Evolutionary conservation across 1,140 invertebrate genomes (phyloP).

Genomic region (Drosophila nigromelanica): DNA sequence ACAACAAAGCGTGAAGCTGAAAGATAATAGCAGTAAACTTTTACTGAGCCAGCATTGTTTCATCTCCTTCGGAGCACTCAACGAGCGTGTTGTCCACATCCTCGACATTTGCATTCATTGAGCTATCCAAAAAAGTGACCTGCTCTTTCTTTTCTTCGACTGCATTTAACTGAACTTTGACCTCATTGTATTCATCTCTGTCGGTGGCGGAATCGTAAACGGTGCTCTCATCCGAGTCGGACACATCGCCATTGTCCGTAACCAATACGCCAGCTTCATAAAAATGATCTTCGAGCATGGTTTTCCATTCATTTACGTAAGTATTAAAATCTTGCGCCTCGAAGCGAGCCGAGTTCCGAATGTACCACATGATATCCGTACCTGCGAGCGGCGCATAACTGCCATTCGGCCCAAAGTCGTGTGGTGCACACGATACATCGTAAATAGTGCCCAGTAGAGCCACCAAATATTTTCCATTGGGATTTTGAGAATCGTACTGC

Average conservation of each 20-base stretch:
- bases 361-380: slow-evolving; percentile 25
- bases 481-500: slow-evolving; percentile 16
- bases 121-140: not conserved
- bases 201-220: slow-evolving; percentile 2
- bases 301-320: slow-evolving; percentile 20
- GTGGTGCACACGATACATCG: slow-evolving; percentile 45
- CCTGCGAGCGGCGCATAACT: slow-evolving; percentile 16
- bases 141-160: not conserved
- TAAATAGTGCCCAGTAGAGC: slow-evolving; percentile 38
- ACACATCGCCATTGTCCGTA: not conserved
- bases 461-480: slow-evolving; percentile 32
- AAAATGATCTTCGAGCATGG: slow-evolving; percentile 48
- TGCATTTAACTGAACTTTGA: not conserved
- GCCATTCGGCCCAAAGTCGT: slow-evolving; percentile 52
- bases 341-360: not conserved
- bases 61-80: not conserved
- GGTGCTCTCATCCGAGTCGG: not conserved
- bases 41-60: not conserved
- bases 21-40: not conserved
- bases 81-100: not conserved
- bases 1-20: no score
- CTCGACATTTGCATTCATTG: not conserved
- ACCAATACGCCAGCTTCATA: slow-evolving; percentile 29
- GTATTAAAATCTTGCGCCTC: not conserved
- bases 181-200: not conserved